A percentile compares a stretch with the other conserved stretches of the same genome.
phyloP scores from a whole-genome alignment of 2,888 invertebrate species.

The Drosophila nigricruria region DNA sequence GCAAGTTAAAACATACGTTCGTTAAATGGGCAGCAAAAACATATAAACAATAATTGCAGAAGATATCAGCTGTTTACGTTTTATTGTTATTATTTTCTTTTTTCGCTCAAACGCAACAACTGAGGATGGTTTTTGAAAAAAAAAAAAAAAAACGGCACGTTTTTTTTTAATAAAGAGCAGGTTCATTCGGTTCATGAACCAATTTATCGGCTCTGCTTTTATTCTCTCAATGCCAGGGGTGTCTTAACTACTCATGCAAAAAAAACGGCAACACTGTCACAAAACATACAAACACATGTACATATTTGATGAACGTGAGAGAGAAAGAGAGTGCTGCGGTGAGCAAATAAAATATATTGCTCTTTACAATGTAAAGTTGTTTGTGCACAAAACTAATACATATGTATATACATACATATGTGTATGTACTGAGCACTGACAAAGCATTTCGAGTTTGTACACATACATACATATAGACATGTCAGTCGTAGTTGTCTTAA shows the following conservation, averaged over 20 bases:
- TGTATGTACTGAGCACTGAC: constrained; percentile 43
- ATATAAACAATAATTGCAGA: constrained; percentile 46
- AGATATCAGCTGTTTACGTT: constrained; percentile 42
- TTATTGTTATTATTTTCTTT: constrained; percentile 18
- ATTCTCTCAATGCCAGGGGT: constrained; percentile 45
- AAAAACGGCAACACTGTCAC: constrained; percentile 47
- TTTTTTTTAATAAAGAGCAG: constrained; percentile 48
- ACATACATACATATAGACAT: constrained; percentile 17
- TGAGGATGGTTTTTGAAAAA: constrained; percentile 28
- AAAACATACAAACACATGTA: constrained; percentile 24
- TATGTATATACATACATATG: constrained; percentile 21
- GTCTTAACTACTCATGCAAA: constrained; percentile 42
- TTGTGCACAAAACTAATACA: constrained; percentile 23
- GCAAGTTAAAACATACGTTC: constrained; percentile 26
- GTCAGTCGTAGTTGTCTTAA: constrained; percentile 48
- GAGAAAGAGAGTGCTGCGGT: constrained; percentile 4
- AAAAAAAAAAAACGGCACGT: constrained; percentile 48
- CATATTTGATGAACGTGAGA: constrained; percentile 6
- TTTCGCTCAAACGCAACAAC: constrained; percentile 24
- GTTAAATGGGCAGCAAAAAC: background rate
- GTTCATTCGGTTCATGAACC: constrained; percentile 58
- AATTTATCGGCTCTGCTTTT: constrained; percentile 52
- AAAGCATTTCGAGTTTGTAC: constrained; percentile 53
- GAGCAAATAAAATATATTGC: constrained; percentile 26
- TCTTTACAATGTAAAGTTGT: constrained; percentile 36